Evolutionary conservation across 2,888 invertebrate species (phyloP).

Genomic region (Bellardia pandia): DNA sequence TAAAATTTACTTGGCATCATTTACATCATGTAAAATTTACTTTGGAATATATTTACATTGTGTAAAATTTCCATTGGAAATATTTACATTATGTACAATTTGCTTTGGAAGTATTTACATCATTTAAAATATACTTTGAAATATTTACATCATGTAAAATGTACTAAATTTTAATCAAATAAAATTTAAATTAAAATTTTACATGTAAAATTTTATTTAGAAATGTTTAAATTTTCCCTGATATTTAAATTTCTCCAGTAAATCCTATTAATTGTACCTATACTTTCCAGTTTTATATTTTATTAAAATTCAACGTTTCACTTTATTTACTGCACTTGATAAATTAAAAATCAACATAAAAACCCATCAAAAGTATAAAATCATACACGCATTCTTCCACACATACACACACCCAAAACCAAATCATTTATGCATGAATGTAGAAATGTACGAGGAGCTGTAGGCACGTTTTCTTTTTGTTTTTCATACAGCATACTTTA

Average conservation of each 20-base stretch:
- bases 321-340: not conserved
- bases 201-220: not conserved
- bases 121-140: too few species aligned
- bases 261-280: too few species aligned
- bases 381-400: not conserved
- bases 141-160: too few species aligned
- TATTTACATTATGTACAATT: not conserved
- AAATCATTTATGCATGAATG: too few species aligned
- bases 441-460: not conserved
- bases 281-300: too few species aligned
- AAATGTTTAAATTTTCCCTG: not conserved
- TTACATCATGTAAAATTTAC: not conserved
- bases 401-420: not conserved
- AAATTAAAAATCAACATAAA: slow-evolving; percentile 28
- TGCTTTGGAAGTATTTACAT: too few species aligned
- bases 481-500: slow-evolving; percentile 36
- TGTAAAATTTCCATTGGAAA: too few species aligned
- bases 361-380: slow-evolving; percentile 26
- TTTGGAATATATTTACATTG: not conserved
- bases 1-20: not conserved
- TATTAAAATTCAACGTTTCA: slow-evolving; percentile 1
- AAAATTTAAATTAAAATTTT: too few species aligned
- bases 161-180: too few species aligned
- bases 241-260: too few species aligned
- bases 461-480: slow-evolving; percentile 29